Evolutionary conservation across 2,888 invertebrate genomes (phyloP), one percentile per base, ranked within the genome.

Genomic region (Napeogenes sylphis): DNA sequence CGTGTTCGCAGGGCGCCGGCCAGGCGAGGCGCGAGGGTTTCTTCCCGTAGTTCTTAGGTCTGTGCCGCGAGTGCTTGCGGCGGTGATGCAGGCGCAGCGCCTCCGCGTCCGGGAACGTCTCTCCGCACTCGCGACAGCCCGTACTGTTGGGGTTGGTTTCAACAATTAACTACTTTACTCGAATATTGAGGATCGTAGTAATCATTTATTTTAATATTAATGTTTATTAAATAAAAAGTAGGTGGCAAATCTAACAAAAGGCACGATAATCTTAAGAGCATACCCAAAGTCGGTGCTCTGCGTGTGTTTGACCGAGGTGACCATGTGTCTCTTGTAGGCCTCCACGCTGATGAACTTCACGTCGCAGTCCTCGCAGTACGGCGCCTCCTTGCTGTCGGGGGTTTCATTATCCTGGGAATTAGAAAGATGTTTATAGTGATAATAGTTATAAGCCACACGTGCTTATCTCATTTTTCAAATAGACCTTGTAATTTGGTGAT

Each of bases 241-340:
- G 21, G 21, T 21, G 21, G 1, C 21, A 21, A 21, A 21, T 21
- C 21, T 21, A 21, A 21, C 21, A 21, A 21, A 35, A 35, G 35
- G 4, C 35, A 35, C 35, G 6, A 35, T 6, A 35, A 35, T 35
- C 4, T 35, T 35, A 35, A 4, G 6, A 35, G 35, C 4, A 35
- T 45, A 85, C 87, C 78, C 83, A 66, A 81, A 80, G 67, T 82
- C 77, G 4, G 72, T 80, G 74, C 68, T 70, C 55, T 74, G 71
- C 54, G 74, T 75, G 68, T 83, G 83, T 55, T 86, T 89, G 58
- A 79, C 78, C 0, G 89, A 87, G 35, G 85, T 89, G 65, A 87
- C 84, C 81, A 85, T 80, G 70, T 90, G 90, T 5, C 89, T 73
- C 68, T 85, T 85, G 75, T 77, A 88, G 13, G 88, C 89, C 63